Percentiles rank a stretch among this genome's conserved stretches.
Evolutionary conservation across 2,113 vertebrate species (phyloP).

Genomic region (Megalops atlanticus): DNA sequence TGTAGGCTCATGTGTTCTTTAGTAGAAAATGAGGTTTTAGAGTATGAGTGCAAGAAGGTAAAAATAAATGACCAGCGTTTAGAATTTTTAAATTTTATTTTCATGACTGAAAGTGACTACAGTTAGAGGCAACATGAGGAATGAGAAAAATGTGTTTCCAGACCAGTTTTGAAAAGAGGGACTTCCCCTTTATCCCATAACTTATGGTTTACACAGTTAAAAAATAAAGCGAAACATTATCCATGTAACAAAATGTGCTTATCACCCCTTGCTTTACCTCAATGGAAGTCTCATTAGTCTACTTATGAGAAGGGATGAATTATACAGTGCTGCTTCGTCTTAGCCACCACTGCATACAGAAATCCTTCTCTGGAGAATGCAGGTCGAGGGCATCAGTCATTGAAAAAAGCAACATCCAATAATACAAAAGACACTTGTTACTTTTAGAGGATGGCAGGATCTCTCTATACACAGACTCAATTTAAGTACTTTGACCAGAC

Average conservation of each 20-base stretch:
- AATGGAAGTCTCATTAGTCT: conserved; percentile 43
- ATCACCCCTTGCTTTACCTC: conserved; percentile 23
- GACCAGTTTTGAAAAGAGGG: conserved; percentile 45
- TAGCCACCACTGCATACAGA: conserved; percentile 38
- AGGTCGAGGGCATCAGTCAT: conserved; percentile 37
- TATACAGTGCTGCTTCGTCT: conserved; percentile 39
- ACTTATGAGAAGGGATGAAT: conserved; percentile 35
- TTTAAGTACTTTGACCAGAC: conserved; percentile 2
- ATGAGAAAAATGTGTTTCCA: conserved; percentile 59
- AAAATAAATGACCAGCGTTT: not conserved
- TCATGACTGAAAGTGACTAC: conserved; percentile 67
- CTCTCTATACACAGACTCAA: conserved; percentile 32
- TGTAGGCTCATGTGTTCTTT: not conserved
- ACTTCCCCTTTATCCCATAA: conserved; percentile 44
- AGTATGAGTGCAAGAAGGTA: not conserved
- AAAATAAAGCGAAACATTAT: conserved; percentile 26
- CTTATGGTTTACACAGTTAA: conserved; percentile 50
- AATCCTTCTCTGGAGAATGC: conserved; percentile 42
- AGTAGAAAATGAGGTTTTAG: not conserved
- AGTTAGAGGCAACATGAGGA: conserved; percentile 69
- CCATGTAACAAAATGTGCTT: conserved; percentile 26
- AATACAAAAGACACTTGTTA: conserved; percentile 33
- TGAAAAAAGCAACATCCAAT: conserved; percentile 30
- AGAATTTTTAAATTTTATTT: conserved; percentile 69
- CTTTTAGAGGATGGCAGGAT: conserved; percentile 39